Evolutionary conservation across 1,140 invertebrate genomes (phyloP).

Genomic region (Eriocheir sinensis): DNA sequence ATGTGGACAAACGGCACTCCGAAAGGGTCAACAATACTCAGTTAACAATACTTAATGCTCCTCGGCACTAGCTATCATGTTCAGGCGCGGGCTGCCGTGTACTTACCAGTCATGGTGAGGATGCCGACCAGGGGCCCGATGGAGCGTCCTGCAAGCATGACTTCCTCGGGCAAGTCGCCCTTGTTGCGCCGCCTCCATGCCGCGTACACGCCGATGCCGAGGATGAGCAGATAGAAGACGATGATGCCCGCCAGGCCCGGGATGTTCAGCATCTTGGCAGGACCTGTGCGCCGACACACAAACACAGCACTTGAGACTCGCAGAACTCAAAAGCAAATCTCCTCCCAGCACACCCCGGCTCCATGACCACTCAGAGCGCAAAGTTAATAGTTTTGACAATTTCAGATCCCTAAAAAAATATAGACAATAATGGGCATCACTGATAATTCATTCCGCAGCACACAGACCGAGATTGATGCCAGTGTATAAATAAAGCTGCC

Average conservation of each 20-base stretch:
- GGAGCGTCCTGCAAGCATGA: conserved; percentile 97
- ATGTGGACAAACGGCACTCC: not conserved
- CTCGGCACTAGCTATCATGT: not conserved
- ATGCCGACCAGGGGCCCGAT: conserved; percentile 98
- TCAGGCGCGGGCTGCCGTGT: conserved; percentile 80
- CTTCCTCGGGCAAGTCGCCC: conserved; percentile 87
- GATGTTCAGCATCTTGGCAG: conserved; percentile 91
- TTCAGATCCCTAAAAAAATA: no score
- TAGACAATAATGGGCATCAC: no score
- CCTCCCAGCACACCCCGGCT: no score
- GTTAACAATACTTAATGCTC: not conserved
- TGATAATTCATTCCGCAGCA: no score
- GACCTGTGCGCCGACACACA: not conserved
- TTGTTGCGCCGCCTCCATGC: conserved; percentile 86
- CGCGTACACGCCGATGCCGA: conserved; percentile 97
- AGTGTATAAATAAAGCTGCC: no score
- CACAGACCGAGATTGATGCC: no score
- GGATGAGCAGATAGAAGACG: conserved; percentile 95
- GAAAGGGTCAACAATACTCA: not conserved
- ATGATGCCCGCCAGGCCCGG: conserved; percentile 95
- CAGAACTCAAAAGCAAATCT: not conserved
- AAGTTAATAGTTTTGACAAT: no score
- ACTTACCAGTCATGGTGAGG: conserved; percentile 94
- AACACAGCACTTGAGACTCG: not conserved
- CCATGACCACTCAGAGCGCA: no score